Conservation (phyloP, 2,113 vertebrate genomes). For the Catharus bicknelli region DNA sequence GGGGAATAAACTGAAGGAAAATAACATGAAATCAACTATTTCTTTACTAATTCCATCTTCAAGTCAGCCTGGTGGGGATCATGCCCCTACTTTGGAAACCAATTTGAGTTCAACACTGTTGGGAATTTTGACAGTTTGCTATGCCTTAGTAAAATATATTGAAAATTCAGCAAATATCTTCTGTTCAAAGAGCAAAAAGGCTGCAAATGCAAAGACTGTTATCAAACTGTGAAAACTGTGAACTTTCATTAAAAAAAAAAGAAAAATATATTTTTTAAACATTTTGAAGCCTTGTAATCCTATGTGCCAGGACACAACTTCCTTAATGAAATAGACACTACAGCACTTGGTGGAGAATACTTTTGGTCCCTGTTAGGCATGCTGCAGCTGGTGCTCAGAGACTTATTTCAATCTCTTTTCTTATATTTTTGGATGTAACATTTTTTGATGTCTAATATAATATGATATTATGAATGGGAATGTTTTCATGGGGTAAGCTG, state of each 20-base stretch:
- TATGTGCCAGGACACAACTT: neutral
- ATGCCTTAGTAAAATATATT: neutral
- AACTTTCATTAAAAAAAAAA: neutral
- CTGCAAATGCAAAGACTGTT: neutral
- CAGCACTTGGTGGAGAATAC: neutral
- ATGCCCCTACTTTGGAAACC: neutral
- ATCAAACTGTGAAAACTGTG: neutral
- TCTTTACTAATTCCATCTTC: neutral
- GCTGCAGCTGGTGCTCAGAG: neutral
- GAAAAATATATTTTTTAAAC: neutral
- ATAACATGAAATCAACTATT: neutral
- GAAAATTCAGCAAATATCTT: neutral
- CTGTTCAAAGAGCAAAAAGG: neutral
- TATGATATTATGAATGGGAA: rapidly evolving
- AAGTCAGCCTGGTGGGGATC: neutral
- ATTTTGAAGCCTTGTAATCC: neutral
- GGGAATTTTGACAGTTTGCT: neutral
- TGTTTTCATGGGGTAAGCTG: neutral
- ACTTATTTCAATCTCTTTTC: neutral
- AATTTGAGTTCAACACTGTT: neutral
- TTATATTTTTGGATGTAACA: neutral
- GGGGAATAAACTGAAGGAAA: neutral
- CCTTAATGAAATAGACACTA: neutral
- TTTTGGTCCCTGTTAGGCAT: neutral
- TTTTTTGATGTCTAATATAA: neutral